These are phyloP conservation scores for Melanostoma scalare DNA, from an alignment of 2,888 invertebrate species.

Conservation along the genomic window DNA sequence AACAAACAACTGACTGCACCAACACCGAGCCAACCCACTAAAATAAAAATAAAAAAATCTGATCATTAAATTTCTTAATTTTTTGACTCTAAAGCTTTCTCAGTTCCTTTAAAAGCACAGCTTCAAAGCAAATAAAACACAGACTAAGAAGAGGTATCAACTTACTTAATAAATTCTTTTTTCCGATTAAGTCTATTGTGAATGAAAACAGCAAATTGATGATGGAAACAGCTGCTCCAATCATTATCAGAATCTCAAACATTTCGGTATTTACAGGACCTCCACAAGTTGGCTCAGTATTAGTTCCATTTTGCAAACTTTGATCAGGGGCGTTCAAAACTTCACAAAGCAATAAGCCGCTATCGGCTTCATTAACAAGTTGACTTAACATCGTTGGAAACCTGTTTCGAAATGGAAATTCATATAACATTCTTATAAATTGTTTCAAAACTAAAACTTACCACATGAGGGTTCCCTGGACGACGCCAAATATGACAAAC, in stretches of 20 bases:
- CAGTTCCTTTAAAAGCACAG: too few relatives aligned
- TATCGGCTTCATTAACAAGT: conserved; percentile 78
- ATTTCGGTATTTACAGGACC: conserved; percentile 83
- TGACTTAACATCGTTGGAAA: conserved; percentile 47
- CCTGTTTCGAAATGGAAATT: conserved; percentile 21
- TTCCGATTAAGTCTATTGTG: conserved; percentile 83
- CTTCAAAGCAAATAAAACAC: neutral
- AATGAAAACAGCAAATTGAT: conserved; percentile 86
- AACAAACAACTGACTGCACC: conserved; percentile 84
- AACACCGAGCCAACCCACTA: conserved; percentile 80
- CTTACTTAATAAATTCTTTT: conserved; percentile 83
- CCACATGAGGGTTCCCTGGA: conserved; percentile 65
- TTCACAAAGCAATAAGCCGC: conserved; percentile 71
- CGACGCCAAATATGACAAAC: conserved; percentile 41
- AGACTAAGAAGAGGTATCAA: neutral
- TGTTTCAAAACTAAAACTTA: conserved; percentile 4
- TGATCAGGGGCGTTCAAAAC: neutral
- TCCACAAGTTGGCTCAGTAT: neutral
- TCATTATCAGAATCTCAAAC: conserved; percentile 85
- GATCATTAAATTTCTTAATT: too few relatives aligned
- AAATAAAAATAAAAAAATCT: conserved; percentile 3
- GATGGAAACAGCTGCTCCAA: conserved; percentile 85
- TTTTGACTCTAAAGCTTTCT: too few relatives aligned
- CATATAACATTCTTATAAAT: neutral
- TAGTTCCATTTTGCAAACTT: neutral